Base-by-base conservation (phyloP, 2,797 vertebrate species). In the Typhlichthys subterraneus region DNA sequence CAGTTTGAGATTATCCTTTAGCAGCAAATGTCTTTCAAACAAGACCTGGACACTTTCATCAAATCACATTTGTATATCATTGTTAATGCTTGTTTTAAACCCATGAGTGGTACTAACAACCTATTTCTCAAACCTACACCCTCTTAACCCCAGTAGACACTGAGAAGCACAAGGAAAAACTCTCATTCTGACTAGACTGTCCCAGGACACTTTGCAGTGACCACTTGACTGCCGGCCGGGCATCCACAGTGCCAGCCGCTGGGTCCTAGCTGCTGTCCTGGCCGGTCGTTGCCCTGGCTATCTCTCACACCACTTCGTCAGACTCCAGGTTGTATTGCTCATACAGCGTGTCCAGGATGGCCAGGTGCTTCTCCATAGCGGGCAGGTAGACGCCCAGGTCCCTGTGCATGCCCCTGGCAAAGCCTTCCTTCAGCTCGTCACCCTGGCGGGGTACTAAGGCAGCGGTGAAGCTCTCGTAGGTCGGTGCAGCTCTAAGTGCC, bases 281-380 rank as follows among this genome's bases (percentile, higher is more conserved):
- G 15, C 69, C 13, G 2, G 54, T 48, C 59, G 57, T 48, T 5
- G 10, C 10, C 2, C 14, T 9, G 53, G 46, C 46, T 4, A 1
- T 1, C 49, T 52, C 56, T 98, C 94, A 99, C 83, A 99, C 98
- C 70, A 99, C 94, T 88, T 99, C 97, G 5, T 99, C 97, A 0
- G 97, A 98, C 78, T 99, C 97, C 81, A 99, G 93, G 80, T 94
- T 94, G 63, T 98, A 94, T 67, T 96, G 89, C 76, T 98, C 96
- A 13, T 99, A 99, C 53, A 99, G 89, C 73, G 87, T 84, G 64
- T 99, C 97, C 72, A 99, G 91, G 79, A 98, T 93, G 66, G 83
- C 85, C 79, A 99, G 93, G 83, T 98, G 98, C 61, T 90, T 92
- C 86, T 95, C 94, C 95, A 99, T 99, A 76, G 97, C 96, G 3